Percentiles rank a stretch among this genome's conserved stretches.
Conservation (phyloP, 2,888 invertebrate species). For the Syritta pipiens region DNA sequence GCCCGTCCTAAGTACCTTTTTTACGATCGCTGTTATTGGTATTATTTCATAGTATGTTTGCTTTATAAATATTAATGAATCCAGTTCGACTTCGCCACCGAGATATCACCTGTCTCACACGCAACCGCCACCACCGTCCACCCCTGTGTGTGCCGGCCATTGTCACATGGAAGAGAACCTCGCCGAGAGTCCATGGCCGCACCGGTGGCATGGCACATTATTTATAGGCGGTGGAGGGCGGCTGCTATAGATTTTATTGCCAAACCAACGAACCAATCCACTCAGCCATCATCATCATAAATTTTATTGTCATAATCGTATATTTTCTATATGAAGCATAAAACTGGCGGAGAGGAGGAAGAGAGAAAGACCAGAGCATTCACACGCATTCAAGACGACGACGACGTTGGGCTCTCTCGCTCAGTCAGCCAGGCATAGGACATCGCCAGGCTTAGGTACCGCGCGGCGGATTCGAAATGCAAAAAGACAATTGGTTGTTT, state of each 20-base stretch:
- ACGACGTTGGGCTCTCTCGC: no score
- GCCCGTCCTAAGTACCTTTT: constrained; percentile 52
- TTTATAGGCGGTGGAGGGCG: constrained; percentile 57
- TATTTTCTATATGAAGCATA: constrained; percentile 69
- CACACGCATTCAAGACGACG: no score
- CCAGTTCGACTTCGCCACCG: constrained; percentile 47
- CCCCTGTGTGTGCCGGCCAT: constrained; percentile 2
- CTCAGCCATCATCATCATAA: constrained; percentile 69
- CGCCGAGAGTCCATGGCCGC: no score
- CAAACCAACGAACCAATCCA: constrained; percentile 69
- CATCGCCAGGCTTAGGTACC: constrained; percentile 31
- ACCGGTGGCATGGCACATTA: constrained; percentile 51
- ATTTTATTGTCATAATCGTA: constrained; percentile 69
- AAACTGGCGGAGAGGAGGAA: constrained; percentile 58
- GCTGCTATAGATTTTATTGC: constrained; percentile 69
- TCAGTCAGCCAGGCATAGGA: constrained; percentile 21
- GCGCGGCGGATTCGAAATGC: constrained; percentile 67
- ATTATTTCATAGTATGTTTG: constrained; percentile 61
- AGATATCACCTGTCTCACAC: constrained; percentile 67
- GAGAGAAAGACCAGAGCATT: constrained; percentile 59
- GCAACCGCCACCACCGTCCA: constrained; percentile 54
- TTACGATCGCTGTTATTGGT: constrained; percentile 67
- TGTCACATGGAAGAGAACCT: constrained; percentile 55
- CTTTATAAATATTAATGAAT: constrained; percentile 69
- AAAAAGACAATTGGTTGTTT: constrained; percentile 70